Conservation (phyloP, 1,140 invertebrate species). For the Anoplolepis gracilipes region DNA sequence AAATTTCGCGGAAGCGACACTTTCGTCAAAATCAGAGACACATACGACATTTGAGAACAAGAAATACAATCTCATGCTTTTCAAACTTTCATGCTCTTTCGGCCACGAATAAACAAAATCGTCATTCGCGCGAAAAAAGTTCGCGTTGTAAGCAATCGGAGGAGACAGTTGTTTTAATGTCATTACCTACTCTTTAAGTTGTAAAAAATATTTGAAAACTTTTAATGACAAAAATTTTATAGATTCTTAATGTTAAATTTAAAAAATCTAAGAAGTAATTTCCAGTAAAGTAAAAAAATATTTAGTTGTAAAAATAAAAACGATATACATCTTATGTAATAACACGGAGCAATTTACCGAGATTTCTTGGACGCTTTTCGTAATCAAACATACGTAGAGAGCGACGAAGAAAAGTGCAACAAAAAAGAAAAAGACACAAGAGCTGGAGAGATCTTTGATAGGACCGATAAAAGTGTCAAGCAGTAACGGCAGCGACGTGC, state of each 20-base stretch:
- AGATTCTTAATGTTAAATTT: background rate
- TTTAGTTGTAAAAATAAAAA: background rate
- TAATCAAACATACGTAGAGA: conserved; percentile 54
- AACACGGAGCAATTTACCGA: conserved; percentile 35
- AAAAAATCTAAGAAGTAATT: background rate
- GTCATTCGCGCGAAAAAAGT: conserved; percentile 11
- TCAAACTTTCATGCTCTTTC: conserved; percentile 16
- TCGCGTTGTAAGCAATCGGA: conserved; percentile 17
- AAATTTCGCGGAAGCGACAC: conserved; percentile 42
- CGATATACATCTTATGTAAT: background rate
- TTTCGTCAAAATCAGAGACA: conserved; percentile 56
- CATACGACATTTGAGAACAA: conserved; percentile 39
- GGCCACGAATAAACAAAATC: conserved; percentile 31
- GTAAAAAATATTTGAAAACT: background rate
- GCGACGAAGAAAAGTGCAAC: background rate
- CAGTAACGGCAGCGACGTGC: conserved; percentile 31
- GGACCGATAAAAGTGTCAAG: conserved; percentile 62
- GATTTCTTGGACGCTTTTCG: conserved; percentile 41
- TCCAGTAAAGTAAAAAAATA: background rate
- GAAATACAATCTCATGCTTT: conserved; percentile 14
- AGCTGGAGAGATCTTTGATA: conserved; percentile 18
- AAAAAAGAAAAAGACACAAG: background rate
- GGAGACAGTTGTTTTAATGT: conserved; percentile 15
- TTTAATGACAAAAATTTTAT: background rate
- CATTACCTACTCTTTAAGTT: background rate